Evolutionary conservation across 2,797 vertebrate genomes (phyloP).

Genomic region (Pangasius macronema): DNA sequence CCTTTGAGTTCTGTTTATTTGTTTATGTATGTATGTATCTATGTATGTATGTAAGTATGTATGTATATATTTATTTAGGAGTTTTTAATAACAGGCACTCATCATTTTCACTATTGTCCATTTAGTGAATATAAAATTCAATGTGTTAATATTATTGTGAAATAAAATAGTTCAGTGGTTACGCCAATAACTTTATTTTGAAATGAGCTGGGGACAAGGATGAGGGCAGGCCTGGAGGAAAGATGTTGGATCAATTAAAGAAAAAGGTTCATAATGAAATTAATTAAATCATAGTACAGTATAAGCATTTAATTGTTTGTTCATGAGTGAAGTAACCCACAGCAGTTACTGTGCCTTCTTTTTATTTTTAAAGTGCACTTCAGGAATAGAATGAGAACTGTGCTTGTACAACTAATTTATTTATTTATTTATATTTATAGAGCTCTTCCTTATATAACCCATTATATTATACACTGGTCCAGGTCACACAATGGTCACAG

Average conservation of each 20-base stretch:
- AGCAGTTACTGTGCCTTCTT: neutral
- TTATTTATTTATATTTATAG: neutral
- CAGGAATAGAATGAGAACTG: neutral
- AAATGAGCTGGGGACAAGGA: neutral
- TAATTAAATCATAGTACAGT: neutral
- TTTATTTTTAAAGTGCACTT: neutral
- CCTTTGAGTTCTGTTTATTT: neutral
- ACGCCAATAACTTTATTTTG: neutral
- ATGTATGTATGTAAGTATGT: neutral
- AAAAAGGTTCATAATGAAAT: neutral
- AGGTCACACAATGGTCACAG: neutral
- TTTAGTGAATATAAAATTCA: constrained; percentile 37
- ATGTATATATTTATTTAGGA: constrained; percentile 41
- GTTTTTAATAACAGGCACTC: constrained; percentile 25
- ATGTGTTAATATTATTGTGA: constrained; percentile 13
- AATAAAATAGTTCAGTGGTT: constrained; percentile 30
- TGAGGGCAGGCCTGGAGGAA: neutral
- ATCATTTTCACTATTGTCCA: constrained; percentile 26
- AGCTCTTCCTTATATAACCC: constrained; percentile 6
- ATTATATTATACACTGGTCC: neutral
- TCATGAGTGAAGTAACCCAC: neutral
- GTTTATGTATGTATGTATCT: neutral
- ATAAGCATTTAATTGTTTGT: neutral
- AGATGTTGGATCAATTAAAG: neutral
- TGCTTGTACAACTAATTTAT: neutral